Percentiles rank a stretch among this genome's conserved stretches.
phyloP scores from a whole-genome alignment of 2,888 invertebrate genomes.

The Leistus spinibarbis region DNA sequence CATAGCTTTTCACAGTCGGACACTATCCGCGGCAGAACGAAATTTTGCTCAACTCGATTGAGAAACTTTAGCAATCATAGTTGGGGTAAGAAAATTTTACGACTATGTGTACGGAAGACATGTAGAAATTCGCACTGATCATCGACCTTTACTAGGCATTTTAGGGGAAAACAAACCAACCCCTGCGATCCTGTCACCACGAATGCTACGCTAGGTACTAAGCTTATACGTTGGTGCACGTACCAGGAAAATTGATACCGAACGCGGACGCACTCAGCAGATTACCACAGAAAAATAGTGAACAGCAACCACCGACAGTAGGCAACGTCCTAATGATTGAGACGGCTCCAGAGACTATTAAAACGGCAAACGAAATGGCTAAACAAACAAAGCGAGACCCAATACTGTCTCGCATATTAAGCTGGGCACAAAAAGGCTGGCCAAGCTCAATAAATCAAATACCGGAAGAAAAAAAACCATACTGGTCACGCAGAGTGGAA shows the following conservation, averaged over 20 bases:
- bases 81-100: background rate
- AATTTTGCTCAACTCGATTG: too few relatives aligned
- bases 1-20: background rate
- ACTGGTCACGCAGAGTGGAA: too few relatives aligned
- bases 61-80: background rate
- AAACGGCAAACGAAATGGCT: too few relatives aligned
- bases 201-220: constrained; percentile 26
- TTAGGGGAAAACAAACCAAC: constrained; percentile 23
- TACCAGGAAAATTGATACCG: constrained; percentile 12
- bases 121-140: constrained; percentile 32
- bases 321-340: too few relatives aligned
- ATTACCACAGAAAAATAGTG: too few relatives aligned
- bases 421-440: too few relatives aligned
- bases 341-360: too few relatives aligned
- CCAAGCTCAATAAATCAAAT: too few relatives aligned
- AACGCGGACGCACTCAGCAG: background rate
- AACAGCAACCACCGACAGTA: too few relatives aligned
- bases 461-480: too few relatives aligned
- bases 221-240: constrained; percentile 12
- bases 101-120: background rate
- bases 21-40: background rate
- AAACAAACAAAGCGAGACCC: too few relatives aligned
- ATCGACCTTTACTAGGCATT: constrained; percentile 39
- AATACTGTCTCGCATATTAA: too few relatives aligned
- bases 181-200: constrained; percentile 31